Conservation (phyloP, 2,797 vertebrate genomes). For the Aldrovandia affinis region DNA sequence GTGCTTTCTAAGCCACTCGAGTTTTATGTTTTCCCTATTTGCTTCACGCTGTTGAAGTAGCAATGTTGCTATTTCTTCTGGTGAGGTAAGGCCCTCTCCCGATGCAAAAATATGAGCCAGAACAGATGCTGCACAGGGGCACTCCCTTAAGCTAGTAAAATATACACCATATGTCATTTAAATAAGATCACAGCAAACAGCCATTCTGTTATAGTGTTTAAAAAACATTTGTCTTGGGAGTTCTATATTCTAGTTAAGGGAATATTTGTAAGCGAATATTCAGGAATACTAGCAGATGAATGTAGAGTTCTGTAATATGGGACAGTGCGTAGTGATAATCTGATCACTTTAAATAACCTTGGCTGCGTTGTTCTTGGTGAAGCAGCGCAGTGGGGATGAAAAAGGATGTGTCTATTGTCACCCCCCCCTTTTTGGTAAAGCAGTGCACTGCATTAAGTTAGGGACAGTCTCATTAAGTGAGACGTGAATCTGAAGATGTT, state of each 20-base stretch:
- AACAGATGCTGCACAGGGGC: not conserved
- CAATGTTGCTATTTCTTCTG: not conserved
- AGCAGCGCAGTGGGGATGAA: not conserved
- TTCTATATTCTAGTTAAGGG: not conserved
- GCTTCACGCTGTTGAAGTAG: not conserved
- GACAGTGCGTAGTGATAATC: not conserved
- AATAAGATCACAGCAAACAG: slow-evolving; percentile 15
- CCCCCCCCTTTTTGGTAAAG: not conserved
- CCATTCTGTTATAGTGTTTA: not conserved
- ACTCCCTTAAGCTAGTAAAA: slow-evolving; percentile 2
- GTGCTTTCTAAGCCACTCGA: not conserved
- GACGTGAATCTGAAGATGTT: not conserved
- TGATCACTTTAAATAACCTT: not conserved
- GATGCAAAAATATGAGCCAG: not conserved
- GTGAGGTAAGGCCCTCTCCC: slow-evolving; percentile 4
- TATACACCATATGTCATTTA: slow-evolving; percentile 15
- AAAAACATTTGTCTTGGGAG: slow-evolving; percentile 14
- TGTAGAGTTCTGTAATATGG: not conserved
- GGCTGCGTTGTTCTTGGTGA: not conserved
- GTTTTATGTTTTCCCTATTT: not conserved
- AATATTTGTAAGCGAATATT: not conserved
- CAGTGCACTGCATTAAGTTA: not conserved
- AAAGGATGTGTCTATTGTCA: not conserved
- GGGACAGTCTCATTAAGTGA: not conserved
- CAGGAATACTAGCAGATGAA: not conserved